A percentile compares a stretch with the other conserved stretches of the same genome.
Conservation (phyloP, 1,140 invertebrate genomes). For the Phymorhynchus buccinoides region DNA sequence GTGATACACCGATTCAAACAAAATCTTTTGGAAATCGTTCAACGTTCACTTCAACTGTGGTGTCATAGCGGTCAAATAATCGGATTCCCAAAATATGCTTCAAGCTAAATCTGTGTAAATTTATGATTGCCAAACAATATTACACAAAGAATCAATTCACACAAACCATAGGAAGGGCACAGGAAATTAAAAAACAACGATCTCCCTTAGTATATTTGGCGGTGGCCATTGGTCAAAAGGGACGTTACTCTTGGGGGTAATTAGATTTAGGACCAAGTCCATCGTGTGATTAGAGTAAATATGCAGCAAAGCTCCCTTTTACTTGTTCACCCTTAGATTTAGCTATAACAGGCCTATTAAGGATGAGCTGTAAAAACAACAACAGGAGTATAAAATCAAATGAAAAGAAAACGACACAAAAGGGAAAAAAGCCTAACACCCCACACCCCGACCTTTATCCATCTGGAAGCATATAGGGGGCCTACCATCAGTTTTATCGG, state of each 20-base stretch:
- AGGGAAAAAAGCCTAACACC: no score
- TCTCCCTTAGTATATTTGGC: background rate
- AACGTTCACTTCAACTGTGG: background rate
- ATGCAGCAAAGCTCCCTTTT: no score
- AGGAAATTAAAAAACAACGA: background rate
- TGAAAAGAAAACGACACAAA: no score
- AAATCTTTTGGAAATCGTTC: background rate
- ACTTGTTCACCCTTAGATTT: no score
- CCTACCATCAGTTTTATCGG: no score
- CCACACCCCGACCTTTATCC: no score
- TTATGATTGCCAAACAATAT: background rate
- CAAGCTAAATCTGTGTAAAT: background rate
- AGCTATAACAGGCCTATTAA: background rate
- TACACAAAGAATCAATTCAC: background rate
- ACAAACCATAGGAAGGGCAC: background rate
- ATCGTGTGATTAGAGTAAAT: no score
- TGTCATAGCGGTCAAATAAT: background rate
- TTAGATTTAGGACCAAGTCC: background rate
- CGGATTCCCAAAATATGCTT: background rate
- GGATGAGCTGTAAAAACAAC: no score
- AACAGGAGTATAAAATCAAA: no score
- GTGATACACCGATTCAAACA: no score
- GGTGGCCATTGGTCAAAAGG: slow-evolving; percentile 16
- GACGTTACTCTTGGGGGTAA: background rate
- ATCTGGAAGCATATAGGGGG: no score